Base-by-base conservation (phyloP, 2,888 invertebrate genomes). In the Netelia fuscicornis region DNA sequence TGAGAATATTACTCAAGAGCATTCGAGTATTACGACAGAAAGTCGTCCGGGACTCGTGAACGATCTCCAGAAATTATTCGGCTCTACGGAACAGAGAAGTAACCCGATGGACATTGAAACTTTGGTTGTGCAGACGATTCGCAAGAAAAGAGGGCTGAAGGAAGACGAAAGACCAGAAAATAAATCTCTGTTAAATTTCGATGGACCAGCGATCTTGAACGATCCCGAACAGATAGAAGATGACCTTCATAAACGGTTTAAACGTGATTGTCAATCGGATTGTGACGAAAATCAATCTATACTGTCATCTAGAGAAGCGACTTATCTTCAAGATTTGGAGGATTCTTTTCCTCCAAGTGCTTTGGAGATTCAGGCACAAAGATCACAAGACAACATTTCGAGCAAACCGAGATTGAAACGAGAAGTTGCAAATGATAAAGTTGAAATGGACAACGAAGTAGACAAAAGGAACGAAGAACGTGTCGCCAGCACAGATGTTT, bases 211-310 rank as follows among this genome's bases (percentile, higher is more conserved):
- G 0, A 77, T 85, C 23, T 54, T 58, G 1, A 71, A 71, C 20
- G 86, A 87, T 54, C 23, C 74, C 20, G 83, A 84, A 60, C 76
- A 76, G 8, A 20, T 72, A 9, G 56, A 64, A 17, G 80, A 85
- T 25, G 42, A 17, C 9, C 9, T 52, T 23, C 86, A 87, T 70
- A 77, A 81, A 30, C 86, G 88, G 1, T 87, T 88, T 11, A 88
- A 88, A 52, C 85, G 88, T 48, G 82, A 83, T 48, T 80, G 68
- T 65, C 65, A 65, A n/a, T 52, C 25, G 37, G 67, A 81, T 25
- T 48, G 56, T n/a, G 80, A 74, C 30, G 80, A 85, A 30, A 60
- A 30, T 20, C 60, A 44, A 0, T 70, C 60, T 1, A 44, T 25
- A n/a, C 20, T 65, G 44, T 52, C 71, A 23, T 52, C 71, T 0